A percentile compares a stretch with the other conserved stretches of the same genome.
phyloP scores from a whole-genome alignment of 2,797 vertebrate species.

The Coregonus ussuriensis region DNA sequence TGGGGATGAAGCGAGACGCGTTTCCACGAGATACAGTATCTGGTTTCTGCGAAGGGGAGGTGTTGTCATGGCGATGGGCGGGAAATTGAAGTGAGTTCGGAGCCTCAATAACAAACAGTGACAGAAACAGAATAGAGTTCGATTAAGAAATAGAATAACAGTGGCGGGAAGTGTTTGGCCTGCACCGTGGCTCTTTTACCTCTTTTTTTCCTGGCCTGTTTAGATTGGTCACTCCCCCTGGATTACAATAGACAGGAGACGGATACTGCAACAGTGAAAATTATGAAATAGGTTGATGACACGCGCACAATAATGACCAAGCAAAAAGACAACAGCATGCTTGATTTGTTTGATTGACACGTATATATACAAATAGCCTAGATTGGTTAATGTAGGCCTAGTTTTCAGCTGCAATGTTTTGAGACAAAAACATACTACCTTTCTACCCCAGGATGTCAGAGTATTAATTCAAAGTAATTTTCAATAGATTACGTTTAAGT shows the following conservation, averaged over 20 bases:
- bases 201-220: constrained; percentile 25
- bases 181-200: constrained; percentile 34
- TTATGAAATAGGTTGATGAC: background rate
- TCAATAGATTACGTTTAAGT: constrained; percentile 65
- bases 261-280: background rate
- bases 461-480: constrained; percentile 58
- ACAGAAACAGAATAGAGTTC: constrained; percentile 38
- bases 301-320: background rate
- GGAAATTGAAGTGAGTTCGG: constrained; percentile 64
- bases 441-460: constrained; percentile 32
- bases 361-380: background rate
- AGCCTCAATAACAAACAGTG: constrained; percentile 68
- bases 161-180: constrained; percentile 43
- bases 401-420: constrained; percentile 37
- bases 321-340: background rate
- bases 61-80: constrained; percentile 49
- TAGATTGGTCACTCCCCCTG: constrained; percentile 13
- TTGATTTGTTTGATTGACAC: background rate
- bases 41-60: constrained; percentile 41
- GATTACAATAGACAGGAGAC: background rate
- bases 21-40: constrained; percentile 57
- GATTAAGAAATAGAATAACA: constrained; percentile 50
- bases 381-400: background rate
- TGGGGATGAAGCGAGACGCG: constrained; percentile 17
- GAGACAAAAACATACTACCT: constrained; percentile 20